Base-by-base conservation (phyloP, 92 coral and sea anemone species). In the Siderastrea radians region DNA sequence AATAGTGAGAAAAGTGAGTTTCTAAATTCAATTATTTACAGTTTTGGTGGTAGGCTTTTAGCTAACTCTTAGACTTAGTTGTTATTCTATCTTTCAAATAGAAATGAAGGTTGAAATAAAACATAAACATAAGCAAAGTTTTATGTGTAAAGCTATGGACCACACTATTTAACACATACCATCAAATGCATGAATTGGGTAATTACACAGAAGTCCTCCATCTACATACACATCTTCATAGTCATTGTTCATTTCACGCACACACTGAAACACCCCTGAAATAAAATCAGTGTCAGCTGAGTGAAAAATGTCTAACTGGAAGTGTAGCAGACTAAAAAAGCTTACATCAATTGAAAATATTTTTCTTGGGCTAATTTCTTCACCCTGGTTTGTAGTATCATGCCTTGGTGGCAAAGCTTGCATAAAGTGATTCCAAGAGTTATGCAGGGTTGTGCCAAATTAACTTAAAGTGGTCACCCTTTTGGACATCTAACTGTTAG, bases 201-300 rank as follows among this genome's bases (percentile, higher is more conserved):
- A 97, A 69, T 97, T 97, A 71, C 99, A 97, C 73, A 97, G 81
- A 10, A 97, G 95, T 43, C 99, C 99, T 52, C 99, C 99, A 84
- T 97, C 99, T 6, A 97, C 99, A 84, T 95, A 97, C 14, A 97
- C 98, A 83, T 97, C 99, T 97, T 97, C 99, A 68, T 88, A 89
- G 82, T 93, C 99, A 78, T 96, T 95, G 85, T 95, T 91, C 65
- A 96, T 93, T 82, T 97, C 96, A 62, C 99, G 92, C 11, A 97
- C 99, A 71, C 96, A 94, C 80, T 97, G 99, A 83, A 93, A 97
- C 52, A 97, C 99, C 17, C 99, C 99, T 97, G 71, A 44, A 88
- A 80, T 2, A 74, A 71, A 74, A 64, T 12, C 26, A 65, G 1
- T 44, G 14, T 53, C 66, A 76, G n/a, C n/a, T 58, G 61, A n/a